A percentile compares a stretch with the other conserved stretches of the same genome.
Conservation (phyloP, 1,140 invertebrate species). For the Eumeta japonica region DNA sequence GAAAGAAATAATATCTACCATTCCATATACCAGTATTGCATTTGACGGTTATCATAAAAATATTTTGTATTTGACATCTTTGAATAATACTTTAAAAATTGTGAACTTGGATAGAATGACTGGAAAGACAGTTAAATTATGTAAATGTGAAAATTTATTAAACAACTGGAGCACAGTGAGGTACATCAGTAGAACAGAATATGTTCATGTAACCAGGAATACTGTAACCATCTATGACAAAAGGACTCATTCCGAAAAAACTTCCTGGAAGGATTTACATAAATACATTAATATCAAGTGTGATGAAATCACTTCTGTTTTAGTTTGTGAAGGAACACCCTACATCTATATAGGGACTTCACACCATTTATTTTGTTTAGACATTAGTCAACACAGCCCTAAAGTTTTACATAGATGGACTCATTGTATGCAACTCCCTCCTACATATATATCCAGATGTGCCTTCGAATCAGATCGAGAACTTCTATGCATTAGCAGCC, state of each 20-base stretch:
- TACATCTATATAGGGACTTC: slow-evolving; percentile 34
- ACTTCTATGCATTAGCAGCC: slow-evolving; percentile 33
- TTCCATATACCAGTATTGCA: slow-evolving; percentile 35
- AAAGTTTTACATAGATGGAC: slow-evolving; percentile 35
- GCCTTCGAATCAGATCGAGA: slow-evolving; percentile 31
- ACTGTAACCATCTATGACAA: slow-evolving; percentile 38
- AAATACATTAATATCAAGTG: slow-evolving; percentile 25
- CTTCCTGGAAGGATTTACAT: background rate
- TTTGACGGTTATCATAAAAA: slow-evolving; percentile 42
- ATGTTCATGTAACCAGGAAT: slow-evolving; percentile 24
- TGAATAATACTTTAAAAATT: slow-evolving; percentile 32
- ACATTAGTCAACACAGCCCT: slow-evolving; percentile 24
- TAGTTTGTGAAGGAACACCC: slow-evolving; percentile 19
- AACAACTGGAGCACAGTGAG: slow-evolving; percentile 42
- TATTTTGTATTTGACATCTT: slow-evolving; percentile 34
- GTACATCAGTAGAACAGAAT: slow-evolving; percentile 23
- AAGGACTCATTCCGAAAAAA: slow-evolving; percentile 10
- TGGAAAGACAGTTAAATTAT: slow-evolving; percentile 27
- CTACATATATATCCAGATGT: slow-evolving; percentile 29
- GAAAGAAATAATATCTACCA: slow-evolving; percentile 27
- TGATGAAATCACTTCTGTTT: slow-evolving; percentile 29
- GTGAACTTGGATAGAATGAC: slow-evolving; percentile 39
- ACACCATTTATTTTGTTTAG: slow-evolving; percentile 39
- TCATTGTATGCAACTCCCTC: slow-evolving; percentile 36
- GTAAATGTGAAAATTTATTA: slow-evolving; percentile 13